Evolutionary conservation across 2,797 vertebrate species (phyloP), one percentile per base, ranked within the genome.

Genomic region (Lutjanus campechanus): DNA sequence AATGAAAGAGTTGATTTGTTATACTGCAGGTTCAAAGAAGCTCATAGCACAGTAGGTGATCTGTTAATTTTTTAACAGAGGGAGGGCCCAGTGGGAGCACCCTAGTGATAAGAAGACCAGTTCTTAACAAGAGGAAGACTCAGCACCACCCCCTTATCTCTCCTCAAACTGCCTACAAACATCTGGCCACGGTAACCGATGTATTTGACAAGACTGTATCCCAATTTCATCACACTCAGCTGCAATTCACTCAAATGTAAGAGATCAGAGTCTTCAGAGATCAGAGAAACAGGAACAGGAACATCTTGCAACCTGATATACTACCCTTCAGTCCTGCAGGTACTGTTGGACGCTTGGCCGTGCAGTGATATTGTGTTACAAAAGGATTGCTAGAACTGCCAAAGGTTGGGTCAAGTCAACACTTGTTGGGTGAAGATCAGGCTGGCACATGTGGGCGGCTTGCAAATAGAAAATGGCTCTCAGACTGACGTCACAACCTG

Each of bases 161-260:
- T 36, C 29, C 29, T 36, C 29, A 16, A 54, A n/a, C 49, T 74
- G 17, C 54, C 29, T 36, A 41, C 4, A 69, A 56, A 77, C 56
- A 70, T 79, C 50, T 49, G 43, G 36, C 58, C 22, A 54, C 1
- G 7, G 41, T 61, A 62, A 36, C 11, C 16, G 7, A 53, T 3
- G 9, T 41, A 9, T 49, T 62, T 66, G 66, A 68, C 59, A 68
- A 64, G 20, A 46, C 43, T n/a, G 17, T 53, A 54, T 44, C 7
- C 10, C 25, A 49, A 1, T 56, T 4, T 58, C 46, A 36, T 63
- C 15, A 49, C 51, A 46, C 29, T 55, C 11, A 22, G 43, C 22
- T 65, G 13, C 54, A 60, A 20, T 47, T 16, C 6, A 12, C 22
- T 58, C 51, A 19, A 50, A 16, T 36, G 16, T 20, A 58, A 43